Evolutionary conservation across 64 coral and sea anemone genomes (phyloP), one percentile per base, ranked within the genome.

Genomic region (Astreopora myriophthalma): DNA sequence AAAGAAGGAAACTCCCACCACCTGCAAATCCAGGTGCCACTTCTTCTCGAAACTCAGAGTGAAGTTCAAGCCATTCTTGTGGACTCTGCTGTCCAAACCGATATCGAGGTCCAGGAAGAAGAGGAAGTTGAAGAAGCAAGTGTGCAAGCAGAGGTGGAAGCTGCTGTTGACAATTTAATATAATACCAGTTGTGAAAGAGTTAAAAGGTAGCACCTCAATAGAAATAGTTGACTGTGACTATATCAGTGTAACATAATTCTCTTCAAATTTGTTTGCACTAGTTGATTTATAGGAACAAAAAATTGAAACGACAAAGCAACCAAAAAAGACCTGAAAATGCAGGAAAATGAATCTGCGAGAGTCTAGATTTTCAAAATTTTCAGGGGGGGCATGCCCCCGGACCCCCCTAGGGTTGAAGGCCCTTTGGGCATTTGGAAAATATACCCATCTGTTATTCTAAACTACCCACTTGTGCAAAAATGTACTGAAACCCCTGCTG

Each of bases 321-420:
- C 35, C 34, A n/a, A 74, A 74, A 40, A 72, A 12, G 33, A 16
- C 32, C 33, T 73, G 14, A 73, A 73, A 39, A 73, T 37, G 31
- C 70, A 73, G 34, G 87, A 89, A 89, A 89, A 89, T 89, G 87
- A 72, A 89, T 78, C 87, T 89, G 87, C 73, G 86, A 88, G 86
- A 88, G 86, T 88, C 86, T 75, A 88, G 86, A 88, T 75, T 14
- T 88, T 75, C 69, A 75, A 88, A 88, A 88, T 88, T 46, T 76
- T 39, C 35, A 0, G 25, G 34, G 30, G 73, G 73, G 28, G 65
- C 6, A 6, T 69, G 65, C 65, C 23, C 63, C 22, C 2, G 23
- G 63, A 67, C 5, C 6, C 63, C 52, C 52, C 52, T n/a, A n/a
- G n/a, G n/a, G n/a, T n/a, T n/a, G n/a, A n/a, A n/a, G n/a, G n/a